phyloP scores from a whole-genome alignment of 2,113 vertebrate genomes.

The Craseonycteris thonglongyai region DNA sequence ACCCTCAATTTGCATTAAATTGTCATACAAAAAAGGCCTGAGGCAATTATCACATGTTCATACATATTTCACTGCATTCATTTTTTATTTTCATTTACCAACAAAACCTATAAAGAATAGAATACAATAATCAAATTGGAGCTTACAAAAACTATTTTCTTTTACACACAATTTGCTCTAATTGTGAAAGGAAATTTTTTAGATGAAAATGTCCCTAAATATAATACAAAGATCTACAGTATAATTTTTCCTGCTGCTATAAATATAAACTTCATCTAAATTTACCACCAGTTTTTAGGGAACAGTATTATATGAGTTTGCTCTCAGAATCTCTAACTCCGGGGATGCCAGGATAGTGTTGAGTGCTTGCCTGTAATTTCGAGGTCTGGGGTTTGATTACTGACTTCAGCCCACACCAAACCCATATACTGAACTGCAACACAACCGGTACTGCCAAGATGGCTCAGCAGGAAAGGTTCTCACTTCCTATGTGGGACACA shows the following conservation, averaged over 20 bases:
- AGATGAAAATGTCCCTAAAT: background rate
- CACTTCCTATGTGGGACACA: too few species aligned
- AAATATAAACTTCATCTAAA: slow-evolving; percentile 10
- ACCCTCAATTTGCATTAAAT: background rate
- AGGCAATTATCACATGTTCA: background rate
- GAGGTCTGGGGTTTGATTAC: too few species aligned
- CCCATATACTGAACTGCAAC: too few species aligned
- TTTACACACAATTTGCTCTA: background rate
- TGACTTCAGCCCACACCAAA: too few species aligned
- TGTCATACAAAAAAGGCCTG: background rate
- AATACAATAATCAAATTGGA: background rate
- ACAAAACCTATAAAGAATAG: background rate
- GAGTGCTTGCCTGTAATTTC: too few species aligned
- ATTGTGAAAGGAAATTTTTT: background rate
- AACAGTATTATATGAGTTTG: background rate
- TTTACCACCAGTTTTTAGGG: background rate
- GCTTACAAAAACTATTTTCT: background rate
- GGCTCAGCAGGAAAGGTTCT: too few species aligned
- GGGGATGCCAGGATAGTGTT: too few species aligned
- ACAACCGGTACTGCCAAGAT: too few species aligned
- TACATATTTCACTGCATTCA: background rate
- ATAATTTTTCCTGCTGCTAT: background rate
- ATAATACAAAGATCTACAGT: background rate
- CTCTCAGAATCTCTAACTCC: background rate
- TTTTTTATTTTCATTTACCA: background rate